Evolutionary conservation across 2,113 vertebrate genomes (phyloP), one percentile per base, ranked within the genome.

Genomic region (Bucco capensis): DNA sequence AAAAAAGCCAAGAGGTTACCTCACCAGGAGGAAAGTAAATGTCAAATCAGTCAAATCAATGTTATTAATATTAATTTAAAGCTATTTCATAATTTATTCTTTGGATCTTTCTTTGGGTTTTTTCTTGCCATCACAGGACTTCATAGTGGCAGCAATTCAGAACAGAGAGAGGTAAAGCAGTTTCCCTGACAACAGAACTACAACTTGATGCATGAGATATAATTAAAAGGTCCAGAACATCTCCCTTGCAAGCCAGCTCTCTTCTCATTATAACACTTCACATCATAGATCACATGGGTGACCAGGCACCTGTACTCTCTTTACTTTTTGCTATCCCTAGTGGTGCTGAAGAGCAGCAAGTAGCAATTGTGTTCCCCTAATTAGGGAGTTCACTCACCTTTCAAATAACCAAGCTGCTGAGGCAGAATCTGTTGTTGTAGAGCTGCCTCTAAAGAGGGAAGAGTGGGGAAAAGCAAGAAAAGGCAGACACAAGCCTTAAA

Each of bases 101-200:
- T 87, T 79, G 46, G 53, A 42, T 50, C 46, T 19, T 60, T 42
- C 62, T 64, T 70, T 67, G 12, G 24, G 14, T 74, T 91, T 82
- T 70, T 42, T 71, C 70, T 61, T 69, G 46, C 42, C 67, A 50
- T 31, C 60, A 44, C 1, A 57, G 24, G 40, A 81, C 49, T 79
- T 67, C 38, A 28, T 4, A 56, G 35, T 8, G 31, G 37, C 44
- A 73, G 42, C 7, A 19, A 51, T 19, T 42, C 53, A 88, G 70
- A 82, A 21, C 3, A 77, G 37, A 87, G 78, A 79, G 57, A 83
- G 31, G 46, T 21, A 69, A 79, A 86, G 24, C 81, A 28, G 88
- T 94, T 90, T 75, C 84, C 88, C 30, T 93, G 88, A 72, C 92
- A 93, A 94, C 92, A 78, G 51, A 89, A 44, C 73, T 64, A 33